A percentile compares a stretch with the other conserved stretches of the same genome.
Conservation (phyloP, 2,113 vertebrate species). For the Lagenorhynchus albirostris region DNA sequence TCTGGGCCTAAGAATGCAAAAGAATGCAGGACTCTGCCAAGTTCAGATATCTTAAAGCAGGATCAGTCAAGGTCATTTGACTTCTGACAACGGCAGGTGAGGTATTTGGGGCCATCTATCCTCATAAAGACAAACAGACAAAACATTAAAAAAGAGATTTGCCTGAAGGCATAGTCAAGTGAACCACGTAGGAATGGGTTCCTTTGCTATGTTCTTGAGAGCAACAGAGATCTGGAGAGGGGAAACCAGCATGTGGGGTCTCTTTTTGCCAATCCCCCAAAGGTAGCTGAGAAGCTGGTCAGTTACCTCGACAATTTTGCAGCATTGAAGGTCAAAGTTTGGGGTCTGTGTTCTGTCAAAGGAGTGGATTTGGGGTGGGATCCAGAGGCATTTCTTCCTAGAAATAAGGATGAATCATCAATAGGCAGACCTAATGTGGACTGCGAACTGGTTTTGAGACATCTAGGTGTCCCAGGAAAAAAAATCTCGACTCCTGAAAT, state of each 20-base stretch:
- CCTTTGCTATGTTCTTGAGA: too few species aligned
- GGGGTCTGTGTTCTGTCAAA: accelerated
- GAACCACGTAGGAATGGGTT: accelerated
- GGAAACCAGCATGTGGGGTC: background rate
- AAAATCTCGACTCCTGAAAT: background rate
- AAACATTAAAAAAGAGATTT: background rate
- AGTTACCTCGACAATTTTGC: too few species aligned
- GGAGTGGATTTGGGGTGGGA: background rate
- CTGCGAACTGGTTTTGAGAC: background rate
- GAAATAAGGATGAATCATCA: background rate
- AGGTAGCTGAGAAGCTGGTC: background rate
- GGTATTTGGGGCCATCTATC: accelerated
- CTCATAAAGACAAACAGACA: too few species aligned
- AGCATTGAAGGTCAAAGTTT: background rate
- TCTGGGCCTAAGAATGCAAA: background rate
- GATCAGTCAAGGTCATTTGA: background rate
- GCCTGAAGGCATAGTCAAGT: background rate
- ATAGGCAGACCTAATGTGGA: accelerated
- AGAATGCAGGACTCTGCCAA: background rate
- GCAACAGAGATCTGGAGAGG: too few species aligned
- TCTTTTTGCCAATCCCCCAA: background rate
- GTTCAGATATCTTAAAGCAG: too few species aligned
- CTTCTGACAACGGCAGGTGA: background rate
- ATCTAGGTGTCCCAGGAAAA: background rate
- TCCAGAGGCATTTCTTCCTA: background rate